Percentiles rank a stretch among this genome's conserved stretches.
Evolutionary conservation across 2,113 vertebrate species (phyloP).

Genomic region (Vimba vimba): DNA sequence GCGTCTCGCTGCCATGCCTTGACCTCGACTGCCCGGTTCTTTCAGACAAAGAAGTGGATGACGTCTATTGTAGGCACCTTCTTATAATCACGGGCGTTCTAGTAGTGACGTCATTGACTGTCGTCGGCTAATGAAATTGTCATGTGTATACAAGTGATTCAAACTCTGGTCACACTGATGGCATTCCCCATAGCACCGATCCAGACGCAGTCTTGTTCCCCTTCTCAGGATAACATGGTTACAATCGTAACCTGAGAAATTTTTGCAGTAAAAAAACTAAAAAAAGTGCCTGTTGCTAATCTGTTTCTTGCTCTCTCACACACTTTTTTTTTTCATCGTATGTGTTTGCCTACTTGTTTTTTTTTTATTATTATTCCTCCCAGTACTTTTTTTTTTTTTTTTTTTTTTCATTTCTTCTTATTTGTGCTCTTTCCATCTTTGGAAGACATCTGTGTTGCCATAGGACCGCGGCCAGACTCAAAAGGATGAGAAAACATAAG

Average conservation of each 20-base stretch:
- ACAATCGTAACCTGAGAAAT: background rate
- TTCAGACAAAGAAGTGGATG: background rate
- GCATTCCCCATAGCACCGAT: background rate
- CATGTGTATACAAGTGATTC: background rate
- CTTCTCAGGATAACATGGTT: background rate
- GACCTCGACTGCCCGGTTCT: too few species aligned
- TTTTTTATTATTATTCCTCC: constrained; percentile 60
- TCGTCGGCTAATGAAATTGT: background rate
- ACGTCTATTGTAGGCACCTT: background rate
- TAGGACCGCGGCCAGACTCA: constrained; percentile 31
- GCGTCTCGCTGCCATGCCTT: too few species aligned
- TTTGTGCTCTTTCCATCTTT: constrained; percentile 48
- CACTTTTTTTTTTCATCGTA: constrained; percentile 9
- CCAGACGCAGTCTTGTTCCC: background rate
- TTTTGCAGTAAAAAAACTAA: background rate
- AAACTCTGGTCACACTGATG: background rate
- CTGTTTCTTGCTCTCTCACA: constrained; percentile 7
- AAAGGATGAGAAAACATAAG: background rate
- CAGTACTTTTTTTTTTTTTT: constrained; percentile 26
- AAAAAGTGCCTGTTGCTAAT: background rate
- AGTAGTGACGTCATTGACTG: background rate
- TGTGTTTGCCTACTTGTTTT: constrained; percentile 3
- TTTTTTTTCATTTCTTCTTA: constrained; percentile 26
- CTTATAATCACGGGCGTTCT: background rate
- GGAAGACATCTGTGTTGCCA: constrained; percentile 52